Base-by-base conservation (phyloP, 1,140 invertebrate genomes). In the Drosophila littoralis region DNA sequence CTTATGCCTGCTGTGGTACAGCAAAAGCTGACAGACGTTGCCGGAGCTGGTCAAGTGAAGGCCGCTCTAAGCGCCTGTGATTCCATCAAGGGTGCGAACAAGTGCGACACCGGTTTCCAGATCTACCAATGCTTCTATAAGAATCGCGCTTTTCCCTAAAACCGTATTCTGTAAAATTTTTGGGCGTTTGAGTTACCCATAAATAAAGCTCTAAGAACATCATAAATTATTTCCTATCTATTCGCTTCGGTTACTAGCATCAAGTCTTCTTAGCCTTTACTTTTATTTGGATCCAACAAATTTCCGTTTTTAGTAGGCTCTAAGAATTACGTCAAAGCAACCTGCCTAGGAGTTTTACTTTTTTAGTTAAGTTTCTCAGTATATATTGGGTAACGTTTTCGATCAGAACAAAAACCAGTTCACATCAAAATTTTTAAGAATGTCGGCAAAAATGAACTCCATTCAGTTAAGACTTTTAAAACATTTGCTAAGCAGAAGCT, bases 41-140 rank as follows among this genome's bases (percentile, higher is more conserved):
- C 46, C 10, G 81, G 70, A 3, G 74, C 32, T 6, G 80, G 74
- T 7, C 61, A 33, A 1, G 58, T 70, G 7, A 84, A 77, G 58
- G 69, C 43, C 7, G 35, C 58, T 1, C 33, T 83, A n/a, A 71
- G 50, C 28, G 75, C 75, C 12, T 91, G 90, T 15, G 52, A 64
- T 7, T 35, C 59, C 9, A 9, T 68, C 9, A 81, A 77, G 13
- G 80, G 83, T 1, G 10, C 50, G 1, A 67, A 88, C 17, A 74
- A 82, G 12, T 91, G 90, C 33, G 83, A 89, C 12, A 80, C 66
- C 1, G 81, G 64, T 7, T 91, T 63, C 28, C 70, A 89, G 42
- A 38, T 91, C 4, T 76, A 77, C 32, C 15, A 77, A 40, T 91
- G 89, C 46, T 75, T 81, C 36, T 36, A 81, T 7, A 72, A 78